These are phyloP conservation scores for Homalodisca vitripennis DNA, from an alignment of 1,140 invertebrate genomes.

Conservation along the genomic window DNA sequence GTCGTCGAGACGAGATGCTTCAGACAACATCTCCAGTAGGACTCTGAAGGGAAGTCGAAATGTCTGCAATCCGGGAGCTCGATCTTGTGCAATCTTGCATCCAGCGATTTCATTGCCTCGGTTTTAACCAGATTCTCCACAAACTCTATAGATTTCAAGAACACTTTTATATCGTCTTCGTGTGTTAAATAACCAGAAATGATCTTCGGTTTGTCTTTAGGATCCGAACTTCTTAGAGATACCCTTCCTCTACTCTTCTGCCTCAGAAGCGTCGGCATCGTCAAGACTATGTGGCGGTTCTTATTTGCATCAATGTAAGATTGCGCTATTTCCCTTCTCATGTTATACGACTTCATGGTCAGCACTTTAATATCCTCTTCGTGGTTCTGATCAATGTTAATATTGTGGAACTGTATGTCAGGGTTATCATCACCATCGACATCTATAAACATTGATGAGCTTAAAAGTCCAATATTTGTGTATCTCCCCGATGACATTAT, in stretches of 20 bases:
- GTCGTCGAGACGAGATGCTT: slow-evolving; percentile 50
- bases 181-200: slow-evolving; percentile 55
- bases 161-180: slow-evolving; percentile 32
- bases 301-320: slow-evolving; percentile 50
- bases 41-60: slow-evolving; percentile 42
- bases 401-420: slow-evolving; percentile 54
- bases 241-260: slow-evolving; percentile 52
- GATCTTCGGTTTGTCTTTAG: slow-evolving; percentile 57
- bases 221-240: slow-evolving; percentile 51
- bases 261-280: slow-evolving; percentile 51
- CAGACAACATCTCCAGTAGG: slow-evolving; percentile 48
- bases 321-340: slow-evolving; percentile 72
- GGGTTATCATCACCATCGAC: slow-evolving; percentile 5
- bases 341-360: slow-evolving; percentile 7
- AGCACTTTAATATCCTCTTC: slow-evolving; percentile 65
- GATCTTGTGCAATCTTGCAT: slow-evolving; percentile 13
- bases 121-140: slow-evolving; percentile 52
- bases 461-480: slow-evolving; percentile 9
- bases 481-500: slow-evolving; percentile 3
- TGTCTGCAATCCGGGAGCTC: slow-evolving; percentile 31
- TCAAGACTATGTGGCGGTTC: slow-evolving; percentile 55
- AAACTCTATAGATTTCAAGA: slow-evolving; percentile 56
- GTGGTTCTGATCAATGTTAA: not conserved
- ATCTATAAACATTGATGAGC: slow-evolving; percentile 3
- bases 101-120: slow-evolving; percentile 56